Evolutionary conservation across 2,113 vertebrate species (phyloP).

Genomic region (Caranx melampygus): DNA sequence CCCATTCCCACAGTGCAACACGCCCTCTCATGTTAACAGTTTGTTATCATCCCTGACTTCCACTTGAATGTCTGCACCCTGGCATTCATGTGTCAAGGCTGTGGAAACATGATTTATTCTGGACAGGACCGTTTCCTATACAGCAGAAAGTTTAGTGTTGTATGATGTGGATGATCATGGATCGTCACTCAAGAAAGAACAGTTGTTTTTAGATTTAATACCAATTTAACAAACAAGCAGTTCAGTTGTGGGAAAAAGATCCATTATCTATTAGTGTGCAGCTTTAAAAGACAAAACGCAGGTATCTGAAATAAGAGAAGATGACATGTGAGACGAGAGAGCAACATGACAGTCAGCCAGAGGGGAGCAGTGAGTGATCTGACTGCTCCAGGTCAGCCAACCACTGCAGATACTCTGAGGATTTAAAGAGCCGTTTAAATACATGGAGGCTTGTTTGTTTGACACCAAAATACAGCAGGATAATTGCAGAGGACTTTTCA

Average conservation of each 20-base stretch:
- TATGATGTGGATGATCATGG: background rate
- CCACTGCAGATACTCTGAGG: no score
- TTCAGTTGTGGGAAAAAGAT: background rate
- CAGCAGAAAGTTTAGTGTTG: background rate
- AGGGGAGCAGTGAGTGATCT: background rate
- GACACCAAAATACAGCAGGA: no score
- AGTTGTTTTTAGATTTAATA: background rate
- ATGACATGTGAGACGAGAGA: background rate
- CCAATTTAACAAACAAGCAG: background rate
- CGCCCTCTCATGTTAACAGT: background rate
- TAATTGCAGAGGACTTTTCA: no score
- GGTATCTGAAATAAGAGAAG: background rate
- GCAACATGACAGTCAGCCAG: background rate
- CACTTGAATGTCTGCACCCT: background rate
- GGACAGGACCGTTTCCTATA: no score
- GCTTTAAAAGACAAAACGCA: background rate
- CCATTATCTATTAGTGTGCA: background rate
- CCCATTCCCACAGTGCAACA: background rate
- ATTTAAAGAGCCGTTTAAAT: no score
- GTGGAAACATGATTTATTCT: background rate
- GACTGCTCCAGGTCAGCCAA: no score
- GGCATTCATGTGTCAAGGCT: background rate
- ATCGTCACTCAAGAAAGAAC: background rate
- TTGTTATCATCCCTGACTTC: background rate
- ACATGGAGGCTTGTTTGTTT: no score